phyloP scores from a whole-genome alignment of 2,113 vertebrate genomes.

The Isichthys henryi region DNA sequence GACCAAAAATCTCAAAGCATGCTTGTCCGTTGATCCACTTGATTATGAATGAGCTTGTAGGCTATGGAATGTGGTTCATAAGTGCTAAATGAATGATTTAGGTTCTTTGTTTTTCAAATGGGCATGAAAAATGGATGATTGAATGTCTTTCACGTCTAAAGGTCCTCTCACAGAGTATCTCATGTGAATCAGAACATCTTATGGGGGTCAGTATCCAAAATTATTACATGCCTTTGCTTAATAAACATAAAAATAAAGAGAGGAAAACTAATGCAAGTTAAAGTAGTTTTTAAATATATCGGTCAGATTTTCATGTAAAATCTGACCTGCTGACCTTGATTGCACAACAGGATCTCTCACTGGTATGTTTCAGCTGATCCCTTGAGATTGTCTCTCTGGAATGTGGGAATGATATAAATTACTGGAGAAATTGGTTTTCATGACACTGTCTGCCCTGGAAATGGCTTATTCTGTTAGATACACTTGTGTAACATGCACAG shows the following conservation, averaged over 20 bases:
- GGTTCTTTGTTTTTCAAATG: neutral
- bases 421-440: slow-evolving; percentile 18
- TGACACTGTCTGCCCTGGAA: slow-evolving; percentile 5
- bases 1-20: neutral
- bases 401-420: slow-evolving; percentile 39
- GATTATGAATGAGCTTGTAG: neutral
- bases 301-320: slow-evolving; percentile 28
- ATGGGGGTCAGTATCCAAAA: neutral
- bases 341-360: slow-evolving; percentile 56
- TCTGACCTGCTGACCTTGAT: slow-evolving; percentile 33
- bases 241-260: neutral
- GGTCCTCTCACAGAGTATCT: neutral
- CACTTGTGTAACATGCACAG: neutral
- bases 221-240: neutral
- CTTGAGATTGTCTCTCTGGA: slow-evolving; percentile 37
- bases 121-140: neutral
- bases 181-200: neutral
- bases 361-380: slow-evolving; percentile 37
- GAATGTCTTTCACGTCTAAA: neutral
- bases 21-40: neutral
- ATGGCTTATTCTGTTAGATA: neutral
- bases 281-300: neutral
- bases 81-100: neutral
- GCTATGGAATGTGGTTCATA: neutral
- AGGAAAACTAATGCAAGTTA: neutral